Base-by-base conservation (phyloP, 1,140 invertebrate species). In the Listronotus oregonensis region DNA sequence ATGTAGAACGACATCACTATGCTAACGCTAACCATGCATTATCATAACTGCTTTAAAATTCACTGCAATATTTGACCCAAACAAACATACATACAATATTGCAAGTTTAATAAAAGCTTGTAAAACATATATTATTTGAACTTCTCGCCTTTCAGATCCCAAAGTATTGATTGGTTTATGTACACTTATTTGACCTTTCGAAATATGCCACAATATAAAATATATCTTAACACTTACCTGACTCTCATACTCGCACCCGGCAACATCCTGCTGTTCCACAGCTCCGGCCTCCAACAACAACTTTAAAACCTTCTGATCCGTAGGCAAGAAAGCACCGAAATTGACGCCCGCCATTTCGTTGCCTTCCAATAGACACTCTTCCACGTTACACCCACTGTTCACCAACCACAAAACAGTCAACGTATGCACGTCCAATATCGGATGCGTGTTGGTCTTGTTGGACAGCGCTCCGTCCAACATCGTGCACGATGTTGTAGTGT, bases 281-380 rank as follows among this genome's bases (percentile, higher is more conserved):
- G 86, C 86, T 27, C 89, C 89, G 4, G 88, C 85, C 61, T 89
- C 88, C 39, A 89, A 81, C 5, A 91, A 78, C 50, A 90, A 71
- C 69, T 84, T 85, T 18, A 90, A 70, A 27, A 87, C 82, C 72
- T 85, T 87, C 12, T 82, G 82, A 68, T 89, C 88, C 44, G 82
- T 84, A 0, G 84, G 84, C 57, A 83, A 64, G 57, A 81, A 82
- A 8, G 81, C 82, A 49, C 82, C 82, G 51, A 83, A 84, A 73
- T 75, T 78, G 12, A 75, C 75, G 17, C 74, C 77, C 4, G 74
- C 73, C 42, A 77, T 76, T 63, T 73, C 82, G 40, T 80, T 80
- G 43, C 83, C 83, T 47, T 81, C 83, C 47, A 87, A 78, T 51
- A 89, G 80, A 52, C 87, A 88, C 0, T 86, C 82, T 32, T 88